phyloP scores from a whole-genome alignment of 2,888 invertebrate genomes.

The Acronicta alni region DNA sequence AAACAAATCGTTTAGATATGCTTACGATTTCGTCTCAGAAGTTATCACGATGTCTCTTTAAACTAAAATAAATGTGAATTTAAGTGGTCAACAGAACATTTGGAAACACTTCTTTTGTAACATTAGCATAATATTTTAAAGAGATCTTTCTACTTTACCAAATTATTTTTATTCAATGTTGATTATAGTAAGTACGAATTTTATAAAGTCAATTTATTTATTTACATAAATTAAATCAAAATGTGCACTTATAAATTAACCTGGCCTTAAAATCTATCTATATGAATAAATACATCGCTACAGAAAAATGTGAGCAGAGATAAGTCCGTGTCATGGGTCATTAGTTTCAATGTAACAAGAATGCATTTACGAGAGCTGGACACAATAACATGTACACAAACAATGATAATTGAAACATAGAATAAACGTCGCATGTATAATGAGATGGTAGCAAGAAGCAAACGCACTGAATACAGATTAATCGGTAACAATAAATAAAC shows the following conservation, averaged over 20 bases:
- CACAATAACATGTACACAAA: slow-evolving; percentile 70
- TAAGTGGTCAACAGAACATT: slow-evolving; percentile 33
- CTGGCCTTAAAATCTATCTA: too few relatives aligned
- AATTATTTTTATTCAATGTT: slow-evolving; percentile 4
- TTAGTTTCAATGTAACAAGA: slow-evolving; percentile 67
- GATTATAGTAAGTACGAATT: not conserved
- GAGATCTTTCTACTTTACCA: slow-evolving; percentile 15
- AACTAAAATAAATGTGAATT: slow-evolving; percentile 39
- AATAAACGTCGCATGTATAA: slow-evolving; percentile 80
- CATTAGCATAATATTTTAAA: slow-evolving; percentile 22
- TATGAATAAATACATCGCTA: slow-evolving; percentile 26
- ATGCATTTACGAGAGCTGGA: slow-evolving; percentile 71
- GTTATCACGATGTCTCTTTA: slow-evolving; percentile 35
- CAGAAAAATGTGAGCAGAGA: slow-evolving; percentile 35
- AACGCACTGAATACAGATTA: slow-evolving; percentile 81
- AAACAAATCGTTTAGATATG: slow-evolving; percentile 52
- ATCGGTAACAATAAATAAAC: slow-evolving; percentile 76
- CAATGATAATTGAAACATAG: slow-evolving; percentile 73
- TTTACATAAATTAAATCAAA: not conserved
- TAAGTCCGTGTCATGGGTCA: slow-evolving; percentile 60
- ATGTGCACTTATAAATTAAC: not conserved
- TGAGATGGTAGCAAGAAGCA: slow-evolving; percentile 69
- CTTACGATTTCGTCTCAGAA: slow-evolving; percentile 37
- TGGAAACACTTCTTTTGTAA: slow-evolving; percentile 32
- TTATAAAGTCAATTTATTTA: too few relatives aligned